Evolutionary conservation across 2,113 vertebrate species (phyloP).

Genomic region (Channa argus): DNA sequence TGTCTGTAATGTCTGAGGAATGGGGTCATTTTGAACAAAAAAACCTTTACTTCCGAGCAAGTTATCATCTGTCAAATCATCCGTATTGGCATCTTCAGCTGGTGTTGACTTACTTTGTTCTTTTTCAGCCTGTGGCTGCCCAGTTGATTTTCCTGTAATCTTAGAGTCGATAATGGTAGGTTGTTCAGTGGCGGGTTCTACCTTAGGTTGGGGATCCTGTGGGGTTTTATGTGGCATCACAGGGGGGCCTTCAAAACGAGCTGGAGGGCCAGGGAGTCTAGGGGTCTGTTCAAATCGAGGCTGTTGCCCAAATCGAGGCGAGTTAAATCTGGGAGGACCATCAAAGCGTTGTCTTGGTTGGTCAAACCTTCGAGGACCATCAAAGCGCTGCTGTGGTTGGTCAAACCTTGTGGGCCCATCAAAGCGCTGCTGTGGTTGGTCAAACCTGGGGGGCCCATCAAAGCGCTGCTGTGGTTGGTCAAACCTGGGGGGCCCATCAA

Average conservation of each 20-base stretch:
- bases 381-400: conserved; percentile 82
- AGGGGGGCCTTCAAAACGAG: conserved; percentile 64
- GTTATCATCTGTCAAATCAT: conserved; percentile 77
- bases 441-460: conserved; percentile 70
- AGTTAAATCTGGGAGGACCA: conserved; percentile 79
- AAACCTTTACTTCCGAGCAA: conserved; percentile 74
- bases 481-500: conserved; percentile 52
- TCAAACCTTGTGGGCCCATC: conserved; percentile 83
- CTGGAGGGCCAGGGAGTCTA: conserved; percentile 27
- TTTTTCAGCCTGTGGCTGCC: conserved; percentile 32
- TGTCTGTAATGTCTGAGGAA: conserved; percentile 78
- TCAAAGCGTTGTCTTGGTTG: conserved; percentile 80
- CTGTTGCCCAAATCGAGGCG: conserved; percentile 62
- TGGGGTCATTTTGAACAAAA: conserved; percentile 83
- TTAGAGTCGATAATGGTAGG: conserved; percentile 38
- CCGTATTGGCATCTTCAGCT: conserved; percentile 19
- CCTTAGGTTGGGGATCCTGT: conserved; percentile 49
- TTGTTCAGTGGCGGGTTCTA: conserved; percentile 29
- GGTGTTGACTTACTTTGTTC: conserved; percentile 29
- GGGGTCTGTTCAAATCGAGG: conserved; percentile 63
- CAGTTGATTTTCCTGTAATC: conserved; percentile 22
- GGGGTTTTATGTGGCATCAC: conserved; percentile 49
- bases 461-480: conserved; percentile 78
- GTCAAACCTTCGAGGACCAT: conserved; percentile 82
- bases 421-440: conserved; percentile 71